Base-by-base conservation (phyloP, 1,140 invertebrate species). In the Drosophila seguyi region DNA sequence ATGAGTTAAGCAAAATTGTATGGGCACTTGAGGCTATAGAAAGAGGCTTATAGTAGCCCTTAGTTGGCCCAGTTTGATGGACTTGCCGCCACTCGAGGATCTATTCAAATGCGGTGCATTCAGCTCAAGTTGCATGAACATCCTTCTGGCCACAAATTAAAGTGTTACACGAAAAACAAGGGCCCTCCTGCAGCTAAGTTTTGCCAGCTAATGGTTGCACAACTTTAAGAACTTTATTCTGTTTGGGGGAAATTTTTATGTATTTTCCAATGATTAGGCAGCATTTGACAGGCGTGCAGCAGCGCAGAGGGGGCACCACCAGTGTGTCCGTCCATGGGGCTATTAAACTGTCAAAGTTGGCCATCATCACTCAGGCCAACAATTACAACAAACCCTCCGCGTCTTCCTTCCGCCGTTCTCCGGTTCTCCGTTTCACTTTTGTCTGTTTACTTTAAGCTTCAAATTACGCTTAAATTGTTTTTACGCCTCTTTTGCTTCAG, bases 381-480 rank as follows among this genome's bases (percentile, higher is more conserved):
- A 84, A 77, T 59, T 77, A 50, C 73, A 68, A 66, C 39, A 48
- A 39, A 66, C 61, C 34, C 60, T 48, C 60, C 42, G 27, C 27
- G 25, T 53, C 31, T 62, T 56, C 31, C 41, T 39, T 41, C 44
- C 13, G 60, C 48, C 58, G 22, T 45, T 44, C 42, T 50, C 63
- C 52, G 55, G 25, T 61, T 61, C 58, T 34, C 20, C 63, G 22
- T 36, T 55, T 48, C 59, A 48, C 56, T 63, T 58, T 47, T 77
- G 75, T 52, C 76, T 78, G 84, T 90, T 84, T 90, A 75, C 81
- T 88, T 58, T 68, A 90, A 78, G 81, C 85, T 77, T 90, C 81
- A 85, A 90, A 88, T 88, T 88, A 84, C 84, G 85, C 80, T 84
- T 78, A 88, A 88, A 90, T 88, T 88, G 84, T 88, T 88, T 88